These are phyloP conservation scores for Myiothlypis coronata DNA, from an alignment of 2,797 vertebrate genomes.

Conservation along the genomic window DNA sequence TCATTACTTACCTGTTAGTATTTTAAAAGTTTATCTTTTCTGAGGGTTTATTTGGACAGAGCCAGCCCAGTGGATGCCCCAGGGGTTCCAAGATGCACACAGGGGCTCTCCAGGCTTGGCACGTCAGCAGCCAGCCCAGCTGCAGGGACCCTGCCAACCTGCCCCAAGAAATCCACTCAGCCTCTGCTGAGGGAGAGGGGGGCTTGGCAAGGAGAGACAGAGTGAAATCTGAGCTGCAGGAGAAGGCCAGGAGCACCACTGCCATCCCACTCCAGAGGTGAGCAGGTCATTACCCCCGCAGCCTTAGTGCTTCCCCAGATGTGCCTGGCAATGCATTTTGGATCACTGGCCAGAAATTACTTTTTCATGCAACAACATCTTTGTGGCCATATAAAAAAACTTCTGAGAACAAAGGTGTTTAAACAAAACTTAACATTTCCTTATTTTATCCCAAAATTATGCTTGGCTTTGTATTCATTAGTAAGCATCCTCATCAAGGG, in stretches of 20 bases:
- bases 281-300: fast-evolving
- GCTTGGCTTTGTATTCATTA: not conserved
- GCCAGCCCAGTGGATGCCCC: not conserved
- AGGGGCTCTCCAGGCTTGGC: not conserved
- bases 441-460: not conserved
- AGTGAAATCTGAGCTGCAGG: not conserved
- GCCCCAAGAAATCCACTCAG: not conserved
- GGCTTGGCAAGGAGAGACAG: not conserved
- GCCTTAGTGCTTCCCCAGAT: not conserved
- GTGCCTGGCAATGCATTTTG: not conserved
- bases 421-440: not conserved
- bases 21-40: not conserved
- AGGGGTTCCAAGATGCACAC: not conserved
- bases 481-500: not conserved
- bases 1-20: not conserved
- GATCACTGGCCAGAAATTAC: not conserved
- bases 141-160: not conserved
- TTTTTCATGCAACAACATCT: not conserved
- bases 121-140: not conserved
- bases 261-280: not conserved
- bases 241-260: not conserved
- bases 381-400: not conserved
- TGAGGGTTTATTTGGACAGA: not conserved
- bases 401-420: not conserved
- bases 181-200: not conserved